These are phyloP conservation scores for Hypsibius dujardini DNA, from an alignment of 1,140 invertebrate species.

Conservation along the genomic window DNA sequence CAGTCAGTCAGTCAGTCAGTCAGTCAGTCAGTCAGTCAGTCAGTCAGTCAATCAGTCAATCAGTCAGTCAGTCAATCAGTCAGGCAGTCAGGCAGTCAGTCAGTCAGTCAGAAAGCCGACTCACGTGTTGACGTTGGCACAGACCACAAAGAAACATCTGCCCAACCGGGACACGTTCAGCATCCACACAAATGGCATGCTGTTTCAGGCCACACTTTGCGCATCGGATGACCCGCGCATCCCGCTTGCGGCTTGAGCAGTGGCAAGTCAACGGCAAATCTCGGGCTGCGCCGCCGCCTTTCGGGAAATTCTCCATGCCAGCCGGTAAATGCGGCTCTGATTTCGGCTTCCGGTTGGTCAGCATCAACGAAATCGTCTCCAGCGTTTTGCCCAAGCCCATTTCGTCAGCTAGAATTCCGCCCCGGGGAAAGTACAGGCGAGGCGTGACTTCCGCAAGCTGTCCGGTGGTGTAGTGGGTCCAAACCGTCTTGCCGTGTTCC, in stretches of 20 bases:
- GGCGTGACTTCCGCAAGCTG: constrained; percentile 22
- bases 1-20: no score
- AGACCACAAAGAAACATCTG: background rate
- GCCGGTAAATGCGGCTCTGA: background rate
- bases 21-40: no score
- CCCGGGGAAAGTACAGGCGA: constrained; percentile 30
- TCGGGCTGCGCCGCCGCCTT: constrained; percentile 23
- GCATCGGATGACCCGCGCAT: constrained; percentile 35
- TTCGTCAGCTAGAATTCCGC: constrained; percentile 62
- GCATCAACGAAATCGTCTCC: constrained; percentile 50
- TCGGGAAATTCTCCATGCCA: constrained; percentile 26
- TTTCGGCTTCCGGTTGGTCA: constrained; percentile 39
- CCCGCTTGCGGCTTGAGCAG: constrained; percentile 20
- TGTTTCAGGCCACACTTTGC: constrained; percentile 40
- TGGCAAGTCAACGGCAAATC: constrained; percentile 26
- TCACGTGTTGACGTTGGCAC: background rate
- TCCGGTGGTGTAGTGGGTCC: constrained; percentile 39
- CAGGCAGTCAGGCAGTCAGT: no score
- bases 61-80: no score
- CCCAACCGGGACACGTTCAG: background rate
- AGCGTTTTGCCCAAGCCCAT: constrained; percentile 69
- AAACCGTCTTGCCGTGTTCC: constrained; percentile 32
- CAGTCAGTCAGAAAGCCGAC: background rate
- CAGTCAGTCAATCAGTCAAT: no score
- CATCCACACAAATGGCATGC: constrained; percentile 43